Conservation (phyloP, 37 sponge, comb jelly and placozoan genomes). For the Ephydatia muelleri region DNA sequence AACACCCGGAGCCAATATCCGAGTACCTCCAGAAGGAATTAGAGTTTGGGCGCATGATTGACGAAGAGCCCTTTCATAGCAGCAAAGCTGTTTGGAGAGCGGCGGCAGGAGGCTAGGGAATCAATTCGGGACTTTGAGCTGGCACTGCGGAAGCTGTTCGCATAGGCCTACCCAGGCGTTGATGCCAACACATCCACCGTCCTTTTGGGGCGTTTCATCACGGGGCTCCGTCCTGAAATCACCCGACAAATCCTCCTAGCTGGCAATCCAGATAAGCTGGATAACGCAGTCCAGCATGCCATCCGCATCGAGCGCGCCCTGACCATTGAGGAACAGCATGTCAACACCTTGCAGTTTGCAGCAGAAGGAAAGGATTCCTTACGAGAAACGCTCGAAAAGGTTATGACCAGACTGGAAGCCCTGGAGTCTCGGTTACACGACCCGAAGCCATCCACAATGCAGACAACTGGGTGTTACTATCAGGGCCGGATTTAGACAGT, state of each 20-base stretch:
- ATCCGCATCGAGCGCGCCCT: background rate
- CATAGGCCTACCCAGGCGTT: background rate
- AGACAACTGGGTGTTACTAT: background rate
- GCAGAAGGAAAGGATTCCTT: background rate
- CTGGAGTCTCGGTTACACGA: background rate
- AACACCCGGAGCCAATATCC: no score
- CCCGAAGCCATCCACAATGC: background rate
- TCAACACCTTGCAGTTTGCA: background rate
- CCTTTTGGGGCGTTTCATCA: slow-evolving; percentile 1
- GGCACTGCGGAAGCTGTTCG: slow-evolving; percentile 3
- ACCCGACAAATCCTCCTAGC: background rate
- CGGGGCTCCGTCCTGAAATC: background rate
- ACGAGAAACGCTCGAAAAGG: background rate
- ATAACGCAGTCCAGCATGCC: background rate
- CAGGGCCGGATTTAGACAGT: no score
- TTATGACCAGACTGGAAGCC: background rate
- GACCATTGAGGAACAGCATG: background rate
- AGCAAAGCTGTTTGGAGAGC: background rate
- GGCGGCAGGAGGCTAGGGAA: background rate
- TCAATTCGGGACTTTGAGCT: background rate
- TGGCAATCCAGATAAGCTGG: background rate
- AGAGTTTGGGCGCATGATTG: background rate
- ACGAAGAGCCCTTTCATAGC: background rate
- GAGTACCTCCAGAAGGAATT: no score
- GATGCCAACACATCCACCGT: background rate